These are phyloP conservation scores for Siderastrea radians DNA, from an alignment of 92 coral and sea anemone genomes.

Conservation along the genomic window DNA sequence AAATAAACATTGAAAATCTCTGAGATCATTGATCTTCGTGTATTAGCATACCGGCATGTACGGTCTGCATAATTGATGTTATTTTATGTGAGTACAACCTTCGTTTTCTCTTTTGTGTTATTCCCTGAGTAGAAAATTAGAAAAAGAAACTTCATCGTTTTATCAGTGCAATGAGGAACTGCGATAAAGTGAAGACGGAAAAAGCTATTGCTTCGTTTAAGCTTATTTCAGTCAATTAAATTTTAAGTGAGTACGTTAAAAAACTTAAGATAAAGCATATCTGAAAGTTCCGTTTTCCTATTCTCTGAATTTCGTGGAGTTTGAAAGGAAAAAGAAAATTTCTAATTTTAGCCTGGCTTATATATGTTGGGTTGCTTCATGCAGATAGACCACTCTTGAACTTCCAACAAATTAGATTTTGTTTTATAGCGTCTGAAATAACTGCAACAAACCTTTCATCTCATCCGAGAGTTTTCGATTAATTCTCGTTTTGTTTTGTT, in stretches of 20 bases:
- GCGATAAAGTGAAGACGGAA: not conserved
- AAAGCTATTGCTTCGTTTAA: not conserved
- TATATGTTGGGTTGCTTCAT: no score
- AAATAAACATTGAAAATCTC: conserved; percentile 4
- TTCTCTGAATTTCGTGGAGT: not conserved
- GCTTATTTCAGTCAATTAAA: conserved; percentile 2
- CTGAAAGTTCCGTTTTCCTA: not conserved
- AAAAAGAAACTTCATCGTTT: not conserved
- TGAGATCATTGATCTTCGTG: not conserved
- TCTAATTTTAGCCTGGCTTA: no score
- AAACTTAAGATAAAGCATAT: not conserved
- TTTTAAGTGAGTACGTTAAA: not conserved
- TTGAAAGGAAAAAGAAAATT: no score
- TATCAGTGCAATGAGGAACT: not conserved
- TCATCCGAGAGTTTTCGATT: not conserved
- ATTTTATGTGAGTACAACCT: conserved; percentile 13
- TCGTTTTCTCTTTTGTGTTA: conserved; percentile 12
- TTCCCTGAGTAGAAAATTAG: not conserved
- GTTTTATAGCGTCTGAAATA: no score
- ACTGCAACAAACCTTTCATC: not conserved
- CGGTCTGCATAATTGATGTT: conserved; percentile 31
- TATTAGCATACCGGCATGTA: conserved; percentile 6
- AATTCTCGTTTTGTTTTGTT: not conserved
- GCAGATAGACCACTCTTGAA: no score
- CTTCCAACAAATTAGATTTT: no score